Conservation (phyloP, 2,888 invertebrate genomes). For the Heliconius sara region DNA sequence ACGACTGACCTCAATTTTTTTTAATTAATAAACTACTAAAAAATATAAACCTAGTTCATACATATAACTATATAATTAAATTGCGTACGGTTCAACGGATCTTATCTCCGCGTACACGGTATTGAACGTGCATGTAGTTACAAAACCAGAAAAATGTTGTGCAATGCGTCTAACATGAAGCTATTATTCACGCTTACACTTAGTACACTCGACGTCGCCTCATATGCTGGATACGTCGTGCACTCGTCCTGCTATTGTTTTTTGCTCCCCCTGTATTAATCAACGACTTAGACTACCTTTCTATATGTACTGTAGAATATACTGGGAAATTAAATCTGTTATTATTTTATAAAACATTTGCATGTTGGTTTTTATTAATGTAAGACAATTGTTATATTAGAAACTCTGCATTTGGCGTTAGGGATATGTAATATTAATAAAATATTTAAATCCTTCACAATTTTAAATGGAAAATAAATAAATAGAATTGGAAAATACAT, state of each 20-base stretch:
- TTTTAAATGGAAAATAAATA: neutral
- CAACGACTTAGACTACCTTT: conserved; percentile 24
- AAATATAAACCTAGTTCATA: neutral
- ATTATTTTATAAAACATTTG: neutral
- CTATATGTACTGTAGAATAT: neutral
- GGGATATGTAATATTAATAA: neutral
- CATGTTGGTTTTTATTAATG: neutral
- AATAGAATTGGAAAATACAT: no score
- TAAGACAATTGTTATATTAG: neutral
- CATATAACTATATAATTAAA: neutral
- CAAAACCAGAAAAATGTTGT: conserved; percentile 34
- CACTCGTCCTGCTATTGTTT: conserved; percentile 35
- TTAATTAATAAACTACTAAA: no score
- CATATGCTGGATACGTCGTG: conserved; percentile 32
- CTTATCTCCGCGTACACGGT: neutral
- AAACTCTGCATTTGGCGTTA: neutral
- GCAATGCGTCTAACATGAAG: conserved; percentile 37
- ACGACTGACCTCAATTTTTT: no score
- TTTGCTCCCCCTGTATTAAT: conserved; percentile 35
- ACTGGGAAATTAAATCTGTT: neutral
- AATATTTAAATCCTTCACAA: neutral
- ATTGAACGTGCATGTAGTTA: conserved; percentile 30
- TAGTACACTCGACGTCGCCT: conserved; percentile 36
- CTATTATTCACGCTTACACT: conserved; percentile 40
- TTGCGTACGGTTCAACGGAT: neutral